Base-by-base conservation (phyloP, 1,140 invertebrate species). In the Nilaparvata lugens region DNA sequence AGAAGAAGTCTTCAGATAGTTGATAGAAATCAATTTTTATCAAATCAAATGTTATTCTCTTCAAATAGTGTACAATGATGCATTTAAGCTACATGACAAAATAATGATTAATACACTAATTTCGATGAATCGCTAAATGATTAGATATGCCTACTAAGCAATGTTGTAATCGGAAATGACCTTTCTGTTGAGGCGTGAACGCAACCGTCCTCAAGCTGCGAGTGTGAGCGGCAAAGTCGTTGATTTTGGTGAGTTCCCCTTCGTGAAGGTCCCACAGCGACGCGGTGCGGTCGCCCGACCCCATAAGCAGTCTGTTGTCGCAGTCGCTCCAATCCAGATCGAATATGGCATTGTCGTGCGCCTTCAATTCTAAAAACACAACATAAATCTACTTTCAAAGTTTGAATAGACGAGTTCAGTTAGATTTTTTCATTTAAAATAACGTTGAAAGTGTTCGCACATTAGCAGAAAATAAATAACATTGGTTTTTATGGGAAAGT, bases 321-420 rank as follows among this genome's bases (percentile, higher is more conserved):
- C 79, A 75, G 4, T 85, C 83, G 73, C 87, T 83, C 91, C 92
- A 95, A 6, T 86, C 83, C 45, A 94, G 67, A 73, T 95, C 92
- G 74, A 93, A 94, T 16, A 94, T 86, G 14, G 91, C 90, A 80
- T 94, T 94, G 64, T 80, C 79, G 72, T 95, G 92, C 45, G 87
- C 88, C 13, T 31, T 21, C n/a, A 56, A 28, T n/a, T 16, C 52
- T 63, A n/a, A 7, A 59, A 62, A 14, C n/a, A 35, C 28, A 59
- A 28, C 2, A 42, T 16, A 51, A 7, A n/a, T n/a, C n/a, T n/a
- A n/a, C n/a, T n/a, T n/a, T 43, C 13, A 4, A 7, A 3, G 23
- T 45, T 24, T 7, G 2, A 18, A 43, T 43, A 43, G 48, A 45
- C 13, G 16, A 4, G 18, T 5, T 2, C 24, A 13, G 23, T 43